Conservation (phyloP, 1,140 invertebrate species). For the Eueides isabella region DNA sequence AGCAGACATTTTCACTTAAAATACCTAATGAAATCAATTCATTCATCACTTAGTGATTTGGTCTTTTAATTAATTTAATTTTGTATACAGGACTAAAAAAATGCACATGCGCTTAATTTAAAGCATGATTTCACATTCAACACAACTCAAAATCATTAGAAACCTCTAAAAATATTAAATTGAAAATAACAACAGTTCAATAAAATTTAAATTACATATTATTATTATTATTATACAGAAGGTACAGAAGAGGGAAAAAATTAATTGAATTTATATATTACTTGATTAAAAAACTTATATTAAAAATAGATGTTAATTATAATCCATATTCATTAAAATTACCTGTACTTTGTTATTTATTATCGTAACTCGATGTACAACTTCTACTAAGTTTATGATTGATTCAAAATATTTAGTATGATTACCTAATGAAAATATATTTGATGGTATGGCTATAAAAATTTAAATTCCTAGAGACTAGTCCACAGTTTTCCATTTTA, state of each 20-base stretch:
- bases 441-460: slow-evolving; percentile 50
- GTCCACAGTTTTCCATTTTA: slow-evolving; percentile 37
- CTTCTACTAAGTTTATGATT: slow-evolving; percentile 66
- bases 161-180: slow-evolving; percentile 39
- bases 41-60: slow-evolving; percentile 78
- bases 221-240: slow-evolving; percentile 46
- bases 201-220: slow-evolving; percentile 44
- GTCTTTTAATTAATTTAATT: slow-evolving; percentile 60
- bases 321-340: slow-evolving; percentile 69
- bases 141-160: slow-evolving; percentile 45
- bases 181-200: slow-evolving; percentile 38
- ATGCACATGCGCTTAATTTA: slow-evolving; percentile 64
- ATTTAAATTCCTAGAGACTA: slow-evolving; percentile 46
- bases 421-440: slow-evolving; percentile 39
- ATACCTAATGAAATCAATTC: slow-evolving; percentile 57
- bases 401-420: slow-evolving; percentile 46
- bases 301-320: slow-evolving; percentile 69
- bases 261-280: slow-evolving; percentile 66
- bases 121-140: slow-evolving; percentile 44
- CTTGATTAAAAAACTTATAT: slow-evolving; percentile 67
- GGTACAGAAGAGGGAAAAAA: slow-evolving; percentile 52
- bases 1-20: slow-evolving; percentile 68
- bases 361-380: slow-evolving; percentile 78
- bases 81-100: slow-evolving; percentile 61
- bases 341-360: slow-evolving; percentile 75